Evolutionary conservation across 2,113 vertebrate species (phyloP).

Genomic region (Coreoperca whiteheadi): DNA sequence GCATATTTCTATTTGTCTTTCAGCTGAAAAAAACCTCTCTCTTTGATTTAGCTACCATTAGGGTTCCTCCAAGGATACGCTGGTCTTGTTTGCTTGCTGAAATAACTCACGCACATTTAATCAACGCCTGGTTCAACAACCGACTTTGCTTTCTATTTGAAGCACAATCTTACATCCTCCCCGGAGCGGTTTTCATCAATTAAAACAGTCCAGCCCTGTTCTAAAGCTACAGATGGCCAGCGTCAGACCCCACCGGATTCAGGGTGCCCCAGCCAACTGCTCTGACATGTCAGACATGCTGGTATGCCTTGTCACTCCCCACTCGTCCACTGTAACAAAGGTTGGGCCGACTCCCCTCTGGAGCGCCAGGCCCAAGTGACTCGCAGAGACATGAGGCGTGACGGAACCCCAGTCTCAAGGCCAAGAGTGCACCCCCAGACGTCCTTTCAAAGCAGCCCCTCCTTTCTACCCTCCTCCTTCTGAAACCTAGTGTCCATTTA

Average conservation of each 20-base stretch:
- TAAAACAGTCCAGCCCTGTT: slow-evolving; percentile 60
- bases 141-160: slow-evolving; percentile 65
- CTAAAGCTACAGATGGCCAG: slow-evolving; percentile 74
- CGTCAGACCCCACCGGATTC: slow-evolving; percentile 62
- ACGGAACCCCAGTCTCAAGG: slow-evolving; percentile 76
- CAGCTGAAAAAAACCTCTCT: slow-evolving; percentile 15
- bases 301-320: slow-evolving; percentile 80
- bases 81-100: slow-evolving; percentile 59
- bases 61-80: slow-evolving; percentile 43
- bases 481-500: slow-evolving; percentile 75
- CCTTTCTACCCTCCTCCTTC: slow-evolving; percentile 36
- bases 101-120: slow-evolving; percentile 63
- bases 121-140: slow-evolving; percentile 61
- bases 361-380: slow-evolving; percentile 72
- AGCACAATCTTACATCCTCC: slow-evolving; percentile 62
- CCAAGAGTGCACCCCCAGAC: slow-evolving; percentile 69
- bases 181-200: slow-evolving; percentile 59
- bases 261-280: slow-evolving; percentile 79
- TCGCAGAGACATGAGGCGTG: slow-evolving; percentile 73
- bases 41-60: slow-evolving; percentile 63
- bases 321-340: slow-evolving; percentile 76
- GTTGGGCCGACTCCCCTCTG: slow-evolving; percentile 70
- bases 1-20: slow-evolving; percentile 71
- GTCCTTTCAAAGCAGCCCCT: slow-evolving; percentile 62
- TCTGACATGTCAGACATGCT: slow-evolving; percentile 78